Evolutionary conservation across 2,797 vertebrate species (phyloP).

Genomic region (Clarias platycephalus): DNA sequence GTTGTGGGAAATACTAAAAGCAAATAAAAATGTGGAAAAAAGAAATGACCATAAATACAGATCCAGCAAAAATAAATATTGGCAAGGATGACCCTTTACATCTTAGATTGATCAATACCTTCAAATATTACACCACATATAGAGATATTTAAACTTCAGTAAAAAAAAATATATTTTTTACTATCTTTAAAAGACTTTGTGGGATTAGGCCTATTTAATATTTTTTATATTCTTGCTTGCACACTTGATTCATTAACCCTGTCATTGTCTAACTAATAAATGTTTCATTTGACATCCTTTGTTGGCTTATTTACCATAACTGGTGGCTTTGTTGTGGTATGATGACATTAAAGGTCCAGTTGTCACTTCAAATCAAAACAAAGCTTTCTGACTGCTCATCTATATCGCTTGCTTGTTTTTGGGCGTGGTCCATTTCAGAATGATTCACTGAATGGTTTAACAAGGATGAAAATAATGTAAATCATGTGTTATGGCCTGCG

Average conservation of each 20-base stretch:
- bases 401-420: neutral
- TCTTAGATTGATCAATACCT: neutral
- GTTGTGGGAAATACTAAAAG: neutral
- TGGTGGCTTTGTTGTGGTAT: neutral
- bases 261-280: neutral
- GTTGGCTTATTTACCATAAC: neutral
- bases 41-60: neutral
- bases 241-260: neutral
- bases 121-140: neutral
- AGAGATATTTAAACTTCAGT: neutral
- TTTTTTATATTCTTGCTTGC: neutral
- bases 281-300: neutral
- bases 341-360: neutral
- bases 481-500: neutral
- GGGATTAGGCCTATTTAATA: neutral
- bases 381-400: neutral
- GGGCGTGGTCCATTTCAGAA: neutral
- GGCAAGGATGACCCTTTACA: neutral
- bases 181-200: no score
- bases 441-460: neutral
- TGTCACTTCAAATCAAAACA: neutral
- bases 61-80: neutral
- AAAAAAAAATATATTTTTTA: neutral
- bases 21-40: neutral
- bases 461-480: neutral